Base-by-base conservation (phyloP, 2,113 vertebrate species). In the Electrona antarctica region DNA sequence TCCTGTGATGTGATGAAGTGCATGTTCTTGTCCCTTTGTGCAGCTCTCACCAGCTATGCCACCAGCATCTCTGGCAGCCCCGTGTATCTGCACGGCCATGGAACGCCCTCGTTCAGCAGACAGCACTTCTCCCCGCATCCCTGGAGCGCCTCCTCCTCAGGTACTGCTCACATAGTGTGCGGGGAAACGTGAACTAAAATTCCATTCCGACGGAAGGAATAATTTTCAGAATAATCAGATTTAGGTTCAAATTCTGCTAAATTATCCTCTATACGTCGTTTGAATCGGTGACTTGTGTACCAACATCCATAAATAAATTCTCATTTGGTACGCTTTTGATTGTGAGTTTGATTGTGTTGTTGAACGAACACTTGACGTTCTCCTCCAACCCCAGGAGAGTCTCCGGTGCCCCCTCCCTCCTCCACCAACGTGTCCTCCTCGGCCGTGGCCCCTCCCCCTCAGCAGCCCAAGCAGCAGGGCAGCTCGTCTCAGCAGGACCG, bases 41-140 rank as follows among this genome's bases (percentile, higher is more conserved):
- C 94, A 90, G 94, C 97, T 62, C 91, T 98, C 93, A 94, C 96
- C 90, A 97, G 94, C 93, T 98, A 95, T 92, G 95, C 96, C 90
- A 96, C 96, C 86, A 93, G 95, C 91, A 97, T 98, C 88, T 95
- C 96, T 89, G 96, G 95, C 88, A 95, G 93, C 81, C 96, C 95
- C 65, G 96, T 98, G 93, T 98, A 95, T 90, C 93, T 99, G 83
- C 96, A 96, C 81, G 95, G 96, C 82, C 96, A 95, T 80, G 96
- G 96, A 79, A 94, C 96, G 64, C 97, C 97, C 76, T 98, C 95
- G 73, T 98, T 99, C 94, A 98, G 94, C 93, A 95, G 97, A 93
- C 97, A 99, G 91, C 97, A 99, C 96, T 99, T 99, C 94, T 99
- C 97, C 78, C 97, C 97, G 83, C 97, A 98, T 88, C 97, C 97